Evolutionary conservation across 2,797 vertebrate species (phyloP).

Genomic region (Gymnodraco acuticeps): DNA sequence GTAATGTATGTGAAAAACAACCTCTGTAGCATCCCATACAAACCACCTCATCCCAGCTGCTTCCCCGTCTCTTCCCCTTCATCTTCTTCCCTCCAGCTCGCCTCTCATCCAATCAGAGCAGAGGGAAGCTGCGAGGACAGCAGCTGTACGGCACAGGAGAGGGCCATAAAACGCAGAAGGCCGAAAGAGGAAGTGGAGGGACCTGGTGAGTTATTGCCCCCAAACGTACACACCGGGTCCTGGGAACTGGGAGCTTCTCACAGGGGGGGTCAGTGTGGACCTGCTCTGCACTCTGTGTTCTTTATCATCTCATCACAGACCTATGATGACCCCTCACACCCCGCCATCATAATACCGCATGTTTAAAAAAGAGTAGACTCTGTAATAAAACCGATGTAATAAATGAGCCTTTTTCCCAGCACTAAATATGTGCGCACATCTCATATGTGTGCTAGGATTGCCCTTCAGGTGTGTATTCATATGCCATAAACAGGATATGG

Average conservation of each 20-base stretch:
- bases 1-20: conserved; percentile 43
- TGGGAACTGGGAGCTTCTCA: conserved; percentile 85
- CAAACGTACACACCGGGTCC: conserved; percentile 82
- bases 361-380: conserved; percentile 34
- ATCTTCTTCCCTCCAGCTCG: conserved; percentile 69
- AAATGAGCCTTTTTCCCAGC: conserved; percentile 46
- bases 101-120: conserved; percentile 55
- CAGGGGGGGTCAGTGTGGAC: conserved; percentile 62
- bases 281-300: conserved; percentile 42
- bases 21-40: conserved; percentile 38
- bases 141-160: conserved; percentile 83
- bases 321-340: conserved; percentile 33
- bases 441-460: conserved; percentile 8
- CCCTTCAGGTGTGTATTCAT: conserved; percentile 15
- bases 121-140: conserved; percentile 72
- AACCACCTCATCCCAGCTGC: conserved; percentile 66
- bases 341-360: conserved; percentile 36
- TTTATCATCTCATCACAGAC: conserved; percentile 62
- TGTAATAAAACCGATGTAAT: conserved; percentile 61
- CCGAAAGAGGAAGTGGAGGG: conserved; percentile 86
- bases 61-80: conserved; percentile 60
- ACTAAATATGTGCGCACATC: conserved; percentile 23
- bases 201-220: conserved; percentile 84
- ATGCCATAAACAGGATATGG: conserved; percentile 11
- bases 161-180: conserved; percentile 80